phyloP scores from a whole-genome alignment of 2,888 invertebrate species.

The Agrilus cyanescens region DNA sequence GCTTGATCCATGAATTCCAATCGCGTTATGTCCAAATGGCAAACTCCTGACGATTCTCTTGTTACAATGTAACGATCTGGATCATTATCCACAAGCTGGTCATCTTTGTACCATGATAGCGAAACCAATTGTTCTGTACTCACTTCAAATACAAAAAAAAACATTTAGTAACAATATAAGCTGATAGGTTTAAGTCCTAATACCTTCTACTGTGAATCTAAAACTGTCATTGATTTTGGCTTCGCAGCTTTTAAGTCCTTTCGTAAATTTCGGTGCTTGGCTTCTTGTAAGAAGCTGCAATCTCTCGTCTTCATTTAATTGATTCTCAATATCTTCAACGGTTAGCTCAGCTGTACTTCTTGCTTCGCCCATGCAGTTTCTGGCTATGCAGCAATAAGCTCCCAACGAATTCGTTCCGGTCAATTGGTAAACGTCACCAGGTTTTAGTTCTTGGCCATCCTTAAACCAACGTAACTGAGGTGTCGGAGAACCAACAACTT shows the following conservation, averaged over 20 bases:
- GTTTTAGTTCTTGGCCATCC: conserved; percentile 82
- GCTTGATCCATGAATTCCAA: conserved; percentile 78
- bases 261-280: conserved; percentile 73
- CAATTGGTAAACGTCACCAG: conserved; percentile 84
- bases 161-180: not conserved
- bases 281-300: conserved; percentile 61
- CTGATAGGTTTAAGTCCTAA: conserved; percentile 1
- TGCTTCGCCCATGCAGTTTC: conserved; percentile 84
- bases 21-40: conserved; percentile 58
- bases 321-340: conserved; percentile 82
- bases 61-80: conserved; percentile 54
- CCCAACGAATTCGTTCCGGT: conserved; percentile 84
- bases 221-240: conserved; percentile 73
- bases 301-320: conserved; percentile 76
- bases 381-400: conserved; percentile 80
- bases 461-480: conserved; percentile 83
- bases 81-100: conserved; percentile 58
- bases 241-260: conserved; percentile 71
- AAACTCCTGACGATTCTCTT: conserved; percentile 58
- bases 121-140: conserved; percentile 70
- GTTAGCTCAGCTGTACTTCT: conserved; percentile 78
- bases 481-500: conserved; percentile 85
- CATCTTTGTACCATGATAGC: conserved; percentile 81
- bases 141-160: conserved; percentile 39
- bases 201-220: conserved; percentile 70